Percentiles rank a stretch among this genome's conserved stretches.
These are phyloP conservation scores for Sepioteuthis lessoniana DNA, from an alignment of 2,888 invertebrate species.

Conservation along the genomic window DNA sequence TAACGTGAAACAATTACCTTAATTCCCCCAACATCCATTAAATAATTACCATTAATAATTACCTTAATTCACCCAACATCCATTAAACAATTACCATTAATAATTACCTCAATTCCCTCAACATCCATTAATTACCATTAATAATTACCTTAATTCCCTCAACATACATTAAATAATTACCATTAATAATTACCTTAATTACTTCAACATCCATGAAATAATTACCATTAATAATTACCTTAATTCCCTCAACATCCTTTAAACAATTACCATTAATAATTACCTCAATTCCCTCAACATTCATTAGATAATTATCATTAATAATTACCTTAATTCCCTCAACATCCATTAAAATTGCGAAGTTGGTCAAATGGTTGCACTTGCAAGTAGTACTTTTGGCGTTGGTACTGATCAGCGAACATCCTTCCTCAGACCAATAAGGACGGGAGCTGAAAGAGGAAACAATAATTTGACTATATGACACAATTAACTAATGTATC, in stretches of 20 bases:
- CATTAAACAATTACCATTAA: too few species aligned
- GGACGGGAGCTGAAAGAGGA: neutral
- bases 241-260: too few species aligned
- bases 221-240: too few species aligned
- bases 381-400: constrained; percentile 68
- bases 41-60: too few species aligned
- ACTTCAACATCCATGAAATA: too few species aligned
- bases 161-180: constrained; percentile 74
- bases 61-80: too few species aligned
- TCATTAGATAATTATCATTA: too few species aligned
- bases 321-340: constrained; percentile 67
- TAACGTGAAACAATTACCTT: too few species aligned
- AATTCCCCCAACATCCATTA: too few species aligned
- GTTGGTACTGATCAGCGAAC: constrained; percentile 59
- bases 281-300: too few species aligned
- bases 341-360: constrained; percentile 74
- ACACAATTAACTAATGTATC: neutral
- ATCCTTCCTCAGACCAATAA: constrained; percentile 67
- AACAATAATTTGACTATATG: neutral
- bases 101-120: constrained; percentile 66
- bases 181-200: constrained; percentile 67
- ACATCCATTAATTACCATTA: constrained; percentile 74
- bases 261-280: too few species aligned
- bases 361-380: constrained; percentile 74
- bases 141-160: constrained; percentile 67